phyloP scores from a whole-genome alignment of 2,797 vertebrate species.

The Epinephelus malabaricus region DNA sequence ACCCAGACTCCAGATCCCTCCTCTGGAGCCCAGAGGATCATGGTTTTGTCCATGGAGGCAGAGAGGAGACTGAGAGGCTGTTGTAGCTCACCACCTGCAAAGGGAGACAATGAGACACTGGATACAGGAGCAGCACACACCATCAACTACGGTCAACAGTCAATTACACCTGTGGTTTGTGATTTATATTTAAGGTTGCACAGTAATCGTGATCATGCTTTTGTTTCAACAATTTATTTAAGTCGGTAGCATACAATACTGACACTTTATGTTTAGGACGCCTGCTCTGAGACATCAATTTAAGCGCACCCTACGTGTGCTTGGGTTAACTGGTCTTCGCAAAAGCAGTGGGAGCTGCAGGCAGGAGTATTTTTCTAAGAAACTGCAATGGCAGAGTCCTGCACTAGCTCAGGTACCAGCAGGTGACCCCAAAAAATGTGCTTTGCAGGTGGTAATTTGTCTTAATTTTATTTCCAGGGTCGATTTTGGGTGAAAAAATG shows the following conservation, averaged over 20 bases:
- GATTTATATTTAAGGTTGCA: not conserved
- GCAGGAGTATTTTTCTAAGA: not conserved
- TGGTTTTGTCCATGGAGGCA: constrained; percentile 98
- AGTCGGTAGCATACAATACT: not conserved
- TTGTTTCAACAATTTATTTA: not conserved
- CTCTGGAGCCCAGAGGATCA: constrained; percentile 98
- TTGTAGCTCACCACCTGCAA: constrained; percentile 88
- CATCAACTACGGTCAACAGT: not conserved
- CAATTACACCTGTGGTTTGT: not conserved
- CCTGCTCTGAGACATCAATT: not conserved
- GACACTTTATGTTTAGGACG: not conserved
- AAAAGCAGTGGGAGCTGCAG: not conserved
- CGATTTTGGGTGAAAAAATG: too few relatives aligned
- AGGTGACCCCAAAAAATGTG: too few relatives aligned
- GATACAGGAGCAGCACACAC: not conserved
- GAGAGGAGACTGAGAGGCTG: constrained; percentile 93
- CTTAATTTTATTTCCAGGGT: too few relatives aligned
- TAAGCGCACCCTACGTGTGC: not conserved
- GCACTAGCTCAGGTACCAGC: too few relatives aligned
- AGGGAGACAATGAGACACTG: constrained; percentile 70
- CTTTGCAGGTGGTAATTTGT: too few relatives aligned
- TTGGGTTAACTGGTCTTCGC: not conserved
- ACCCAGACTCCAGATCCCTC: constrained; percentile 96
- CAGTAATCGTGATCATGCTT: not conserved
- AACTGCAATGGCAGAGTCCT: too few relatives aligned